A percentile compares a stretch with the other conserved stretches of the same genome.
Conservation (phyloP, 2,113 vertebrate species). For the Calyptomena viridis region DNA sequence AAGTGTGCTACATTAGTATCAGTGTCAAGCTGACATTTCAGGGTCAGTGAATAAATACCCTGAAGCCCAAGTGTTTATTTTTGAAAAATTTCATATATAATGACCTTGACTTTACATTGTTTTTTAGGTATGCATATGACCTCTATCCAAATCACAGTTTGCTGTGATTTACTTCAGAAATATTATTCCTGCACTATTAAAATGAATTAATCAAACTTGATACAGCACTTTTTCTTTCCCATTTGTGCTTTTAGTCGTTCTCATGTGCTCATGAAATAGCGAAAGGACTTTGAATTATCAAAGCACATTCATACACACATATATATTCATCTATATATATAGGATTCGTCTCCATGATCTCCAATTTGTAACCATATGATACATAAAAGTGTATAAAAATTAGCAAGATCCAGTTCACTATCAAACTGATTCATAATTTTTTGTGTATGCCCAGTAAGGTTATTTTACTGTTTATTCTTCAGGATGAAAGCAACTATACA, state of each 20-base stretch:
- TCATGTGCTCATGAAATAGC: not conserved
- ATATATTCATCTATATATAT: not conserved
- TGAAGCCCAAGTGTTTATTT: conserved; percentile 65
- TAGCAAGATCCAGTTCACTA: not conserved
- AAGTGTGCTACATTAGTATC: conserved; percentile 55
- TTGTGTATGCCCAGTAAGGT: not conserved
- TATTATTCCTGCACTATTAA: not conserved
- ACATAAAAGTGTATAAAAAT: not conserved
- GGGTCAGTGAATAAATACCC: conserved; percentile 71
- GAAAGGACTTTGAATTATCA: conserved; percentile 23
- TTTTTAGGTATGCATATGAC: conserved; percentile 11
- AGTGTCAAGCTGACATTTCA: conserved; percentile 69
- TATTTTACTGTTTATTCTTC: not conserved
- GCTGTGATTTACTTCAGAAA: conserved; percentile 15
- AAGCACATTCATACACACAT: not conserved
- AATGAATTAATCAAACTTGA: conserved; percentile 34
- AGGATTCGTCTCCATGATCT: not conserved
- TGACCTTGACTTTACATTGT: conserved; percentile 50
- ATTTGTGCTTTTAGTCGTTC: conserved; percentile 6
- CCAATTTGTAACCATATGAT: not conserved
- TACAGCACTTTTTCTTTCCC: not conserved
- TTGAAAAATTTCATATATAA: conserved; percentile 47
- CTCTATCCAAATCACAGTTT: conserved; percentile 15
- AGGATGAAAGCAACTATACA: not conserved
- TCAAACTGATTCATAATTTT: not conserved